Percentiles rank a stretch among this genome's conserved stretches.
These are phyloP conservation scores for Corticium candelabrum DNA, from an alignment of 37 sponge, comb jelly and placozoan genomes.

Conservation along the genomic window DNA sequence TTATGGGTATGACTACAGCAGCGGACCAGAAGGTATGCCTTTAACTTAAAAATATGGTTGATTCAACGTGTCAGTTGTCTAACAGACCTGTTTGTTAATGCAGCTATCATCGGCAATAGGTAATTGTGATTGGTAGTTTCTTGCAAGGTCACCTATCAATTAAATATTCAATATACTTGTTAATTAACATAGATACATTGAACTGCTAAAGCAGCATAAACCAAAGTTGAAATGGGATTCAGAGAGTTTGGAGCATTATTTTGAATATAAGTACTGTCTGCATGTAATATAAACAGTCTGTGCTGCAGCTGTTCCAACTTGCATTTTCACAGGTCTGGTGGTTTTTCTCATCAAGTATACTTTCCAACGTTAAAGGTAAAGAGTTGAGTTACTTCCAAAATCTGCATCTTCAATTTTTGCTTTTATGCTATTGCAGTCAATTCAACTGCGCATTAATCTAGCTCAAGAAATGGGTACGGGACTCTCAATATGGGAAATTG, in stretches of 20 bases:
- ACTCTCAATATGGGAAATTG: conserved; percentile 94
- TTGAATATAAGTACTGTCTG: conserved; percentile 66
- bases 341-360: conserved; percentile 46
- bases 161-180: background rate
- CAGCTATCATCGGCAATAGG: too few relatives aligned
- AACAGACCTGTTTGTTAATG: too few relatives aligned
- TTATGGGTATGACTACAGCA: conserved; percentile 81
- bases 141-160: too few relatives aligned
- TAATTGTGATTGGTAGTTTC: too few relatives aligned
- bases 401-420: conserved; percentile 10
- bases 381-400: background rate
- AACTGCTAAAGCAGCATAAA: conserved; percentile 61
- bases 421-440: conserved; percentile 39
- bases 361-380: conserved; percentile 68
- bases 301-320: too few relatives aligned
- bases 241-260: conserved; percentile 68
- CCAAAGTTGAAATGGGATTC: conserved; percentile 88
- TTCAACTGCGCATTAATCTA: conserved; percentile 58
- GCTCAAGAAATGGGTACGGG: conserved; percentile 86
- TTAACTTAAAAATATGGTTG: background rate
- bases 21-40: background rate
- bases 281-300: too few relatives aligned
- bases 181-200: conserved; percentile 48
- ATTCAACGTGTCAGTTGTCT: too few relatives aligned
- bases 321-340: too few relatives aligned